These are phyloP conservation scores for Anguilla rostrata DNA, from an alignment of 2,113 vertebrate species.

Conservation along the genomic window DNA sequence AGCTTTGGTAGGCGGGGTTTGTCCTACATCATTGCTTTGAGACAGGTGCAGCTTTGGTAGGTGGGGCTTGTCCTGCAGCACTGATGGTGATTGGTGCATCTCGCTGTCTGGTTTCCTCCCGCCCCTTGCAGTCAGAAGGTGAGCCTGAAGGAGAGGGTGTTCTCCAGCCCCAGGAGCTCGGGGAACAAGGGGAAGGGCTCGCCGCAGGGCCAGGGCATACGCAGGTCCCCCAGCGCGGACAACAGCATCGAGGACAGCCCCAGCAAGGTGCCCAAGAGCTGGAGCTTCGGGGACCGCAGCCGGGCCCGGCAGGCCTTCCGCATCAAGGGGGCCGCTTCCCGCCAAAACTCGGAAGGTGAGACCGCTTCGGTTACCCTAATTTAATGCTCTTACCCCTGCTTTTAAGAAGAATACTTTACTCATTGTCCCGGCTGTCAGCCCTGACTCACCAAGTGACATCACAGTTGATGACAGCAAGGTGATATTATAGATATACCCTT, in stretches of 20 bases:
- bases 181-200: slow-evolving; percentile 91
- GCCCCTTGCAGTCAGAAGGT: slow-evolving; percentile 85
- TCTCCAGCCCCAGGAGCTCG: slow-evolving; percentile 91
- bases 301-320: slow-evolving; percentile 88
- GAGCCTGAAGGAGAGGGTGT: slow-evolving; percentile 96
- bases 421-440: not conserved
- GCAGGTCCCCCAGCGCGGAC: slow-evolving; percentile 87
- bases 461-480: not conserved
- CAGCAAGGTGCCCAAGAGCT: slow-evolving; percentile 94
- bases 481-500: not conserved
- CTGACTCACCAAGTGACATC: not conserved
- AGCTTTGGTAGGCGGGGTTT: no score
- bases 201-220: slow-evolving; percentile 80
- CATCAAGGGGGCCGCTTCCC: slow-evolving; percentile 84
- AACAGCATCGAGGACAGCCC: slow-evolving; percentile 92
- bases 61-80: no score
- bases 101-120: not conserved
- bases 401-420: not conserved
- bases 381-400: not conserved
- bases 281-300: slow-evolving; percentile 91
- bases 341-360: slow-evolving; percentile 96
- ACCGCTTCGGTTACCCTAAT: not conserved
- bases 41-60: no score
- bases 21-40: no score
- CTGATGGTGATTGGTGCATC: not conserved